A percentile compares a stretch with the other conserved stretches of the same genome.
Conservation (phyloP, 2,113 vertebrate genomes). For the Calidris pugnax region DNA sequence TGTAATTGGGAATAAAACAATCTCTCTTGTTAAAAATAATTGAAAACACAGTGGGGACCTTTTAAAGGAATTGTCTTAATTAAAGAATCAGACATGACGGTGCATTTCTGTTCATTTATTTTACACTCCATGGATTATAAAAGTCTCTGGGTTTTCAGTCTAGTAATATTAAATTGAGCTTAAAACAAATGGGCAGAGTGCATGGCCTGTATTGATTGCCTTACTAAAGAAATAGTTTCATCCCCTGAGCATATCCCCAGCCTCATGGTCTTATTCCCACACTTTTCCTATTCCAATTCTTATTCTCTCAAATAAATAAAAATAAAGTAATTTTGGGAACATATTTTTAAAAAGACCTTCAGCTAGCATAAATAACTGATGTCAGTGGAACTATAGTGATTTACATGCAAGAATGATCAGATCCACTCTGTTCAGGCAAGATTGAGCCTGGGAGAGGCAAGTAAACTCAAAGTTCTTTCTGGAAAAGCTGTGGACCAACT, state of each 20-base stretch:
- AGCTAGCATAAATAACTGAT: neutral
- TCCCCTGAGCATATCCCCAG: neutral
- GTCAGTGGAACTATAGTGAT: neutral
- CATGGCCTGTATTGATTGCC: neutral
- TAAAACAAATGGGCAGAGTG: neutral
- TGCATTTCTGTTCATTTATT: constrained; percentile 11
- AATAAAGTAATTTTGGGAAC: neutral
- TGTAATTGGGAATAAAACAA: constrained; percentile 1
- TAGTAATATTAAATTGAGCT: neutral
- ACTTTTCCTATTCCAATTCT: neutral
- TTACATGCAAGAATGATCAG: neutral
- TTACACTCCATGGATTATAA: neutral
- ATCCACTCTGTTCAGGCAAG: neutral
- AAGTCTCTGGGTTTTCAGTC: neutral
- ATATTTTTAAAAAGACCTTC: neutral
- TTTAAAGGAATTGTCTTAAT: constrained; percentile 48
- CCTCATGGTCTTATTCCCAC: neutral
- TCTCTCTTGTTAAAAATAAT: constrained; percentile 22
- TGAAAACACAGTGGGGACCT: neutral
- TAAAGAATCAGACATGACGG: constrained; percentile 19
- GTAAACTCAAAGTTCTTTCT: neutral
- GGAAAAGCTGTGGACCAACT: neutral
- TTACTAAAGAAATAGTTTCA: neutral
- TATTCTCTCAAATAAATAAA: neutral
- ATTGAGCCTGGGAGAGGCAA: neutral